Percentiles rank a stretch among this genome's conserved stretches.
phyloP scores from a whole-genome alignment of 2,888 invertebrate species.

The Volucella inanis region DNA sequence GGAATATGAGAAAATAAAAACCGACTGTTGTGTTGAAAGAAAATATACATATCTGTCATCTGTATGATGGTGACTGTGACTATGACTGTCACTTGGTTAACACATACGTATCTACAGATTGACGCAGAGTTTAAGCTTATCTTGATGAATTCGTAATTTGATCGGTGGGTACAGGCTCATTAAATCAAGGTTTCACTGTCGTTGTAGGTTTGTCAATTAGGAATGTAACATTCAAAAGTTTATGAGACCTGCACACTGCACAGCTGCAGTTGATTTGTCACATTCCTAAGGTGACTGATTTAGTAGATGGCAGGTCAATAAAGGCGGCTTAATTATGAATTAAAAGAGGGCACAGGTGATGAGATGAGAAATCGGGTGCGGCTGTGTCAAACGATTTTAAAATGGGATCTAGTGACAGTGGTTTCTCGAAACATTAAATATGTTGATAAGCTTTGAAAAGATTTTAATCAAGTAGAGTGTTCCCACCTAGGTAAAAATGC shows the following conservation, averaged over 20 bases:
- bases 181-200: conserved; percentile 34
- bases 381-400: too few species aligned
- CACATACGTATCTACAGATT: neutral
- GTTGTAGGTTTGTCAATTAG: conserved; percentile 5
- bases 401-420: too few species aligned
- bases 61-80: neutral
- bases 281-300: conserved; percentile 8
- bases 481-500: too few species aligned
- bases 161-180: conserved; percentile 36
- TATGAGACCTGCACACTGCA: conserved; percentile 8
- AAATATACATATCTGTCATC: neutral
- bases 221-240: conserved; percentile 40
- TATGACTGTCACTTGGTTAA: conserved; percentile 3
- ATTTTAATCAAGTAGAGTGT: too few species aligned
- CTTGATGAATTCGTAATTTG: conserved; percentile 30
- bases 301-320: neutral
- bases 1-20: neutral
- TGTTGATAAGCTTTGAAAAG: too few species aligned
- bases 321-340: neutral
- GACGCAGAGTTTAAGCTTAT: neutral
- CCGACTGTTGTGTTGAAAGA: neutral
- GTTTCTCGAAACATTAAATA: too few species aligned
- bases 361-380: neutral
- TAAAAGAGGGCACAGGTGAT: too few species aligned
- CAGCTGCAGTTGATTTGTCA: neutral